Base-by-base conservation (phyloP, 2,888 invertebrate genomes). In the Dione juno region DNA sequence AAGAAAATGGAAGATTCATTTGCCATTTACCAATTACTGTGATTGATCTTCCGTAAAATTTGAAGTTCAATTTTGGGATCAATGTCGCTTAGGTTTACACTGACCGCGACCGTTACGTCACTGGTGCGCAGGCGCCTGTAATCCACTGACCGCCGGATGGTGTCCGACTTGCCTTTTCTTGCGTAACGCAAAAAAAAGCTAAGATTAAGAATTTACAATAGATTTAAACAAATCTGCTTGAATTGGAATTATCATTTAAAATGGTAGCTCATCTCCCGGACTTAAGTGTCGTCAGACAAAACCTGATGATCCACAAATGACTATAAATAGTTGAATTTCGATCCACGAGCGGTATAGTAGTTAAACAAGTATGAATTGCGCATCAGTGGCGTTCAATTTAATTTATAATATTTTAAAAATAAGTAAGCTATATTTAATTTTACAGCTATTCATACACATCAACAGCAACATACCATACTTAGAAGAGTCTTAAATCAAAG, bases 71-170 rank as follows among this genome's bases (percentile, higher is more conserved):
- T 83, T 69, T 72, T 61, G 61, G 50, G 66, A 84, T 85, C 88
- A 88, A 84, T 88, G 88, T 85, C 85, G 83, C 73, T 78, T 52
- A 65, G 78, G 74, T 77, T 76, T 71, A 59, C 53, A 79, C 75
- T 75, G 79, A 84, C 83, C 84, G 84, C 75, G 79, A 84, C 83
- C 84, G 84, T 88, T 88, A 87, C 86, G 82, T 88, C 88, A 86
- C 79, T 82, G 84, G 78, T 78, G 77, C n/a, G n/a, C 78, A 76
- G 79, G 82, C 83, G 84, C 84, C 84, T 70, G 66, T 73, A 80
- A 81, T 80, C 79, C 77, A 78, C 75, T 75, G 77, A 76, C 78
- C 81, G 79, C 78, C 75, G 70, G 54, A 61, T 68, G 50, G 68
- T 81, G 88, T 77, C 85, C 85, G 81, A 84, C 80, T 83, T 89